Conservation (phyloP, 37 sponge, comb jelly and placozoan genomes). For the Petrosia ficiformis region DNA sequence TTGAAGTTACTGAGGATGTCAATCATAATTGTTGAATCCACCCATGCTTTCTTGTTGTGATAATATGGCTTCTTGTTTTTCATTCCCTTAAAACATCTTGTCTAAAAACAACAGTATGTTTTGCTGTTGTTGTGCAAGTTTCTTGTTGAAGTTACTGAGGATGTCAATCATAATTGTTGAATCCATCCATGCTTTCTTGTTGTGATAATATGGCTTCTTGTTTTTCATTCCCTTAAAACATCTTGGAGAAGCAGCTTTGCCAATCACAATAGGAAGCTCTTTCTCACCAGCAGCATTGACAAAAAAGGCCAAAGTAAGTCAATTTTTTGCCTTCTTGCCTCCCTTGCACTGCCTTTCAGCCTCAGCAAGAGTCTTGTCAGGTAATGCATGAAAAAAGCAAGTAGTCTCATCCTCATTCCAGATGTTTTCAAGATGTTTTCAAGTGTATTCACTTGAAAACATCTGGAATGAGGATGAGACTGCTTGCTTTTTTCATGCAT, state of each 20-base stretch:
- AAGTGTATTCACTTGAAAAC: not conserved
- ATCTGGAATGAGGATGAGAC: too few species aligned
- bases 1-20: constrained; percentile 10
- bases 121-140: constrained; percentile 9
- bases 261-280: constrained; percentile 40
- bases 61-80: constrained; percentile 34
- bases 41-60: constrained; percentile 27
- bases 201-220: constrained; percentile 36
- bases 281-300: constrained; percentile 47
- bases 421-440: constrained; percentile 33
- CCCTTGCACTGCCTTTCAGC: not conserved
- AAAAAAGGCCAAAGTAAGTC: constrained; percentile 22
- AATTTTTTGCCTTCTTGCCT: constrained; percentile 34
- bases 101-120: constrained; percentile 56
- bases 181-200: constrained; percentile 39
- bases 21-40: constrained; percentile 25
- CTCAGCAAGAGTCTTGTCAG: constrained; percentile 31
- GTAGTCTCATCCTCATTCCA: constrained; percentile 41
- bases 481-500: too few species aligned
- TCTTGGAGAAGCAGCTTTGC: constrained; percentile 24
- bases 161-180: constrained; percentile 9
- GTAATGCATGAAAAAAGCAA: constrained; percentile 41
- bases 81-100: constrained; percentile 42
- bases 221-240: constrained; percentile 27
- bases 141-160: constrained; percentile 11